phyloP scores from a whole-genome alignment of 1,140 invertebrate genomes.

The Hylaeus anthracinus region DNA sequence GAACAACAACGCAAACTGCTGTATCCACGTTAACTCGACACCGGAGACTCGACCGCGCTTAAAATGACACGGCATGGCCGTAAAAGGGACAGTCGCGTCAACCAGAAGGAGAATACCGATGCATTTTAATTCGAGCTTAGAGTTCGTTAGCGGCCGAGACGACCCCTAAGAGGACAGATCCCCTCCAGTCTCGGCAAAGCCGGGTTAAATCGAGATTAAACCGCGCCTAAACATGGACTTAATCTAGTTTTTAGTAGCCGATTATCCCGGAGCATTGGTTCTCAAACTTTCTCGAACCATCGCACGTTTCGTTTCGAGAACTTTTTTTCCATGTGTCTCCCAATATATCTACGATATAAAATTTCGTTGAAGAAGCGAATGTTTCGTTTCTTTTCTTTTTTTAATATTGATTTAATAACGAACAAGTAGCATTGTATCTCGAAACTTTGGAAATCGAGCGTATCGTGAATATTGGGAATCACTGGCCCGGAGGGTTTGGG shows the following conservation, averaged over 20 bases:
- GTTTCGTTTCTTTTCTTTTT: too few relatives aligned
- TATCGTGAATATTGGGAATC: too few relatives aligned
- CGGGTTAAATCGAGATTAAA: slow-evolving; percentile 63
- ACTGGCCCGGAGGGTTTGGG: too few relatives aligned
- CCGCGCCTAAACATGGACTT: slow-evolving; percentile 46
- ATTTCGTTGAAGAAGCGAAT: too few relatives aligned
- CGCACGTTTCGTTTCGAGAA: too few relatives aligned
- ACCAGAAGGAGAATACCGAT: slow-evolving; percentile 11
- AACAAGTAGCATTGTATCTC: too few relatives aligned
- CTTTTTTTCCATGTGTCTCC: too few relatives aligned
- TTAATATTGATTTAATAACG: too few relatives aligned
- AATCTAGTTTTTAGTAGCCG: slow-evolving; percentile 74
- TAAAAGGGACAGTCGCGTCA: neutral
- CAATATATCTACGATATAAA: too few relatives aligned
- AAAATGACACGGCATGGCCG: slow-evolving; percentile 7
- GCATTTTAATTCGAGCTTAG: slow-evolving; percentile 70
- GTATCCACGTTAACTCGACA: slow-evolving; percentile 51
- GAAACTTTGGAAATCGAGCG: too few relatives aligned
- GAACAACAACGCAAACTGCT: neutral
- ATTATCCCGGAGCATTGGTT: slow-evolving; percentile 52
- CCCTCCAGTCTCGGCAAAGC: slow-evolving; percentile 39
- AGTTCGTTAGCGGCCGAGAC: slow-evolving; percentile 56
- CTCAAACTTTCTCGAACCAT: too few relatives aligned
- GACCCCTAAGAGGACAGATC: slow-evolving; percentile 38
- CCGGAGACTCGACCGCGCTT: slow-evolving; percentile 10